Evolutionary conservation across 1,140 invertebrate genomes (phyloP).

Genomic region (Bombus polaris): DNA sequence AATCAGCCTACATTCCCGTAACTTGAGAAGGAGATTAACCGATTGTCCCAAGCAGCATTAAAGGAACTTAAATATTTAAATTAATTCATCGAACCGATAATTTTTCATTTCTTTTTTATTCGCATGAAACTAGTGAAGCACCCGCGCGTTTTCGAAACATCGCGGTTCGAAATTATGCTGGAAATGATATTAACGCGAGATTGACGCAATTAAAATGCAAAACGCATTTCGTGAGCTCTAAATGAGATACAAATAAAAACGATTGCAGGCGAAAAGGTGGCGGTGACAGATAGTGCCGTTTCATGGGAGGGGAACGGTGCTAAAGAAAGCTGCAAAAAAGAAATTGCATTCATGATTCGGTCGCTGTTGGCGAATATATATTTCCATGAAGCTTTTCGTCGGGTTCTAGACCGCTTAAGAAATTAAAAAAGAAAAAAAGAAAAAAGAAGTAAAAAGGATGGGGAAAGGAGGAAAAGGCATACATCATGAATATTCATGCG

Average conservation of each 20-base stretch:
- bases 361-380: slow-evolving; percentile 18
- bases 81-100: background rate
- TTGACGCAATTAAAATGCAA: slow-evolving; percentile 46
- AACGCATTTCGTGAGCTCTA: background rate
- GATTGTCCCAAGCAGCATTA: too few relatives aligned
- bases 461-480: background rate
- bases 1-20: background rate
- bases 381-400: background rate
- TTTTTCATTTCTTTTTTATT: background rate
- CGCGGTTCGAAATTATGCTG: background rate
- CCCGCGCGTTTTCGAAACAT: too few relatives aligned
- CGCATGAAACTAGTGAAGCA: too few relatives aligned
- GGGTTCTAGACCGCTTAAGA: background rate
- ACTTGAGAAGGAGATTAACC: background rate
- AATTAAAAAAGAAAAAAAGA: background rate
- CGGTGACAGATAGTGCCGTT: background rate
- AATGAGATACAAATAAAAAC: slow-evolving; percentile 47
- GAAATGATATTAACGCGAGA: slow-evolving; percentile 12
- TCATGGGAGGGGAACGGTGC: background rate
- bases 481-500: slow-evolving; percentile 33
- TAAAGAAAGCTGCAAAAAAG: background rate
- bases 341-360: slow-evolving; percentile 30
- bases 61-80: background rate
- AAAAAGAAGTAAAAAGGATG: background rate
- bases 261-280: background rate